Conservation (phyloP, 2,888 invertebrate genomes). For the Diarsia dahlii region DNA sequence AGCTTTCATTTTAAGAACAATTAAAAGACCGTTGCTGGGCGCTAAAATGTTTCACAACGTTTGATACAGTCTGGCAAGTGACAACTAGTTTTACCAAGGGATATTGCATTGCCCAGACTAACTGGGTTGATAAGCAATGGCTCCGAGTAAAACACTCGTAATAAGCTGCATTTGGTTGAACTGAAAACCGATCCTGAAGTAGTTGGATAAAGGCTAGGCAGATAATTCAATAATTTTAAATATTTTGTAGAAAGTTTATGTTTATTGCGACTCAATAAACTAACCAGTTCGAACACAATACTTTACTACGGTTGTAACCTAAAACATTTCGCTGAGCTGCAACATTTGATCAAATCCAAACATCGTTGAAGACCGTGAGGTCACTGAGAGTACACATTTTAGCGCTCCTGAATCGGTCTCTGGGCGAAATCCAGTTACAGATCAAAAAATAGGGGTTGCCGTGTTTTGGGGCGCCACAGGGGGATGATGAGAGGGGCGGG, state of each 20-base stretch:
- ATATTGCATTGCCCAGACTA: background rate
- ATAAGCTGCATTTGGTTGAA: background rate
- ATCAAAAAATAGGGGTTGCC: conserved; percentile 75
- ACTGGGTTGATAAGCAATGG: background rate
- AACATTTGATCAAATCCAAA: background rate
- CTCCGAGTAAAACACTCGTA: background rate
- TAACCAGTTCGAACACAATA: too few species aligned
- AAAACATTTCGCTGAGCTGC: background rate
- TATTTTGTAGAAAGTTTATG: background rate
- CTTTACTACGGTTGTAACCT: too few species aligned
- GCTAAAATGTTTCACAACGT: conserved; percentile 60
- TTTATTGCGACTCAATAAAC: background rate
- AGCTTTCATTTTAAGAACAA: conserved; percentile 38
- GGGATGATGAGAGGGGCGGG: conserved; percentile 53
- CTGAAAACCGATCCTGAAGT: background rate
- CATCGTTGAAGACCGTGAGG: background rate
- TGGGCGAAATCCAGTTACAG: conserved; percentile 79
- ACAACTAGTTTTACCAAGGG: background rate
- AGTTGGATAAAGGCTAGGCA: background rate
- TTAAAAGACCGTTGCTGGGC: conserved; percentile 39
- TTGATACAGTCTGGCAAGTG: background rate
- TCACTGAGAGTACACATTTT: conserved; percentile 64
- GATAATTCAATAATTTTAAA: background rate
- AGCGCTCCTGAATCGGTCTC: conserved; percentile 64
- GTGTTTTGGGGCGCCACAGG: conserved; percentile 54